Conservation (phyloP, 2,797 vertebrate species). For the Syngnathus acus region DNA sequence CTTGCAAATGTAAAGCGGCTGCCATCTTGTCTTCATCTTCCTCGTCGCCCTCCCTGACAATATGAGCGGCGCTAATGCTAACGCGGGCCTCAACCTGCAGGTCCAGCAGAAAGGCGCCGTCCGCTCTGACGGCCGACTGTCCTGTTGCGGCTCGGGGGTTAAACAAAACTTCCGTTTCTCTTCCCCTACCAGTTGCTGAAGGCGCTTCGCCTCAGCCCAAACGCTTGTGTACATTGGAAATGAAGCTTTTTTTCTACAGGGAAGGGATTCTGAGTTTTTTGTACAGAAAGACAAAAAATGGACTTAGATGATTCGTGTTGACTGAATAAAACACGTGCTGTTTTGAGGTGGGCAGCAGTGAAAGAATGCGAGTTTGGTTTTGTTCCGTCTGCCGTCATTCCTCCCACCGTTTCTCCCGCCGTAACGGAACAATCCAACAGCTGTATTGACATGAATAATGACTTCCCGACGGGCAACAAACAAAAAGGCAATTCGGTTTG, state of each 20-base stretch:
- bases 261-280: no score
- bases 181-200: slow-evolving; percentile 26
- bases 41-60: slow-evolving; percentile 14
- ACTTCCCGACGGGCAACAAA: slow-evolving; percentile 23
- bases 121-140: slow-evolving; percentile 38
- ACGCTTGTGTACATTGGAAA: background rate
- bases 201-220: slow-evolving; percentile 20
- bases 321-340: no score
- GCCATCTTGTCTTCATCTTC: slow-evolving; percentile 4
- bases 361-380: background rate
- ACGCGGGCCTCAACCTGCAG: slow-evolving; percentile 24
- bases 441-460: slow-evolving; percentile 25
- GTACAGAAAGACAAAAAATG: no score
- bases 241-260: no score
- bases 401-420: slow-evolving; percentile 17
- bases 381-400: background rate
- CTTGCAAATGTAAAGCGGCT: background rate
- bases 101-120: slow-evolving; percentile 30
- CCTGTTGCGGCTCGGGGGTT: slow-evolving; percentile 33
- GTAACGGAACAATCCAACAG: slow-evolving; percentile 20
- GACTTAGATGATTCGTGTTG: no score
- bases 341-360: no score
- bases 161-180: slow-evolving; percentile 41
- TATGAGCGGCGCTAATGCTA: slow-evolving; percentile 10
- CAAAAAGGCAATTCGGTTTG: background rate